Percentiles rank a stretch among this genome's conserved stretches.
These are phyloP conservation scores for Orthonevra nobilis DNA, from an alignment of 2,888 invertebrate genomes.

Conservation along the genomic window DNA sequence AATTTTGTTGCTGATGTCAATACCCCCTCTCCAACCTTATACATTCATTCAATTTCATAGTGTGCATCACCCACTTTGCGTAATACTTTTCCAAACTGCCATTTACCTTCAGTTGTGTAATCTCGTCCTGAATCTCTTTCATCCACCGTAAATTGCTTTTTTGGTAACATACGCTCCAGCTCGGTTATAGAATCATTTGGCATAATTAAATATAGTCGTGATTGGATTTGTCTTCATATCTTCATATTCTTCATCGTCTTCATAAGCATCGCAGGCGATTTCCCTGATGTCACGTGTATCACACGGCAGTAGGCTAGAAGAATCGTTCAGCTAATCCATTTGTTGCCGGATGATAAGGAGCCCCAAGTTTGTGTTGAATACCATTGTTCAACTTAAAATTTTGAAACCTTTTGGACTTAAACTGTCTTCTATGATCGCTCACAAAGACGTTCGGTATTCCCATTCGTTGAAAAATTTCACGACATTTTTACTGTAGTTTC, in stretches of 20 bases:
- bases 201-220: slow-evolving; percentile 49
- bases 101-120: slow-evolving; percentile 54
- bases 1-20: neutral
- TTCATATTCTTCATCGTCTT: too few species aligned
- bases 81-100: slow-evolving; percentile 41
- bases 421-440: too few species aligned
- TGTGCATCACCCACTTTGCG: slow-evolving; percentile 37
- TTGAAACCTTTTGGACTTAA: neutral
- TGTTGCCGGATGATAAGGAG: neutral
- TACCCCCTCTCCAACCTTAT: slow-evolving; percentile 10
- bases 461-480: slow-evolving; percentile 55
- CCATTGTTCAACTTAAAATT: neutral
- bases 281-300: slow-evolving; percentile 43
- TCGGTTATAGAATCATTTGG: slow-evolving; percentile 13
- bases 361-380: neutral
- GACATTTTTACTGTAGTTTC: slow-evolving; percentile 50
- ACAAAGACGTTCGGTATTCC: too few species aligned
- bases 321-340: slow-evolving; percentile 1
- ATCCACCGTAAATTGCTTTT: slow-evolving; percentile 16
- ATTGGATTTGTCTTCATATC: slow-evolving; percentile 51
- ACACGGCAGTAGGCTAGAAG: slow-evolving; percentile 53
- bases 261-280: slow-evolving; percentile 60
- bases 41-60: slow-evolving; percentile 31
- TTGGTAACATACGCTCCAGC: slow-evolving; percentile 1
- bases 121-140: slow-evolving; percentile 50